A percentile compares a stretch with the other conserved stretches of the same genome.
Evolutionary conservation across 2,888 invertebrate species (phyloP).

Genomic region (Gortyna flavago): DNA sequence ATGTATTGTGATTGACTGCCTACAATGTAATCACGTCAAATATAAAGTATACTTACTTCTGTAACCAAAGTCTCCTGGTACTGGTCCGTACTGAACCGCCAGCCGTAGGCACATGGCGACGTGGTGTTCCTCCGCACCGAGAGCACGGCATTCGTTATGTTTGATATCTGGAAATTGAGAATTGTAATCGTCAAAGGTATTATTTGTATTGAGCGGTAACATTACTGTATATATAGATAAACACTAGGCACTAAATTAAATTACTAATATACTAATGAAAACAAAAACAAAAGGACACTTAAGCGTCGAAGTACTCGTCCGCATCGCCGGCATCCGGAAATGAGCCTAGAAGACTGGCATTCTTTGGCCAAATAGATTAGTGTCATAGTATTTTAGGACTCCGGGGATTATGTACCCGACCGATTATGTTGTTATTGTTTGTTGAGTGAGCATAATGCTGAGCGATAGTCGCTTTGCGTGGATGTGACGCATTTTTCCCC

Average conservation of each 20-base stretch:
- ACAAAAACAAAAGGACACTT: no score
- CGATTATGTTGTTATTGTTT: no score
- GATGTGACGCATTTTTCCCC: no score
- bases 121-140: slow-evolving; percentile 80
- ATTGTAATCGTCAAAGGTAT: not conserved
- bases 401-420: not conserved
- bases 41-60: slow-evolving; percentile 85
- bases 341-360: not conserved
- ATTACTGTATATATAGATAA: no score
- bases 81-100: slow-evolving; percentile 91
- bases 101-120: slow-evolving; percentile 89
- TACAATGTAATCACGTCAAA: not conserved
- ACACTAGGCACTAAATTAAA: no score
- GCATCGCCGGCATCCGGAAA: not conserved
- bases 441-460: no score
- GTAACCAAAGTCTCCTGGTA: slow-evolving; percentile 92
- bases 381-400: not conserved
- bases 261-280: no score
- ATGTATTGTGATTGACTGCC: not conserved
- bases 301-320: no score
- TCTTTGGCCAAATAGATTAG: not conserved
- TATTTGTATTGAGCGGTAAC: not conserved
- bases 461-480: no score
- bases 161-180: slow-evolving; percentile 71
- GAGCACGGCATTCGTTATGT: slow-evolving; percentile 75